Evolutionary conservation across 2,888 invertebrate species (phyloP).

Genomic region (Agrilus cyanescens): DNA sequence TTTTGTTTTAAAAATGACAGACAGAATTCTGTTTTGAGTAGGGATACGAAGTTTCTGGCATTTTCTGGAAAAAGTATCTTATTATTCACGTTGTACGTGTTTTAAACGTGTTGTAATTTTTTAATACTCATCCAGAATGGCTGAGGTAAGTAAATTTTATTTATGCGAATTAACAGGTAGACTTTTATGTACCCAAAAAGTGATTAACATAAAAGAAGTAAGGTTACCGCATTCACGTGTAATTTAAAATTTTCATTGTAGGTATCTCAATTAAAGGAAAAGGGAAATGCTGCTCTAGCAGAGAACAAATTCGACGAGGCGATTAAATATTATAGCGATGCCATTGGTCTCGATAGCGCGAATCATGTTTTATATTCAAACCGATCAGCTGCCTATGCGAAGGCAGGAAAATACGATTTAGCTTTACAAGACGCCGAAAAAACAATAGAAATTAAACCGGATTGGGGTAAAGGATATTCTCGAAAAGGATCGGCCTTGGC

Average conservation of each 20-base stretch:
- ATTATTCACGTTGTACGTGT: too few relatives aligned
- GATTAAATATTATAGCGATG: slow-evolving; percentile 66
- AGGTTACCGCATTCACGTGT: background rate
- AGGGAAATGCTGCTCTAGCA: slow-evolving; percentile 75
- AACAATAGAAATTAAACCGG: slow-evolving; percentile 66
- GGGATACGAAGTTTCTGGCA: too few relatives aligned
- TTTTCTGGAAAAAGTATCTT: too few relatives aligned
- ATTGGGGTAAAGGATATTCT: slow-evolving; percentile 83
- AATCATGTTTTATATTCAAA: slow-evolving; percentile 89
- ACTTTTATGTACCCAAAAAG: too few relatives aligned
- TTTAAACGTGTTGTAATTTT: too few relatives aligned
- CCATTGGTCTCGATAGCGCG: slow-evolving; percentile 61
- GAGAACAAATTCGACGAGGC: slow-evolving; percentile 70
- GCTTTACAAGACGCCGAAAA: slow-evolving; percentile 79
- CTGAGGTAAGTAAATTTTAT: too few relatives aligned
- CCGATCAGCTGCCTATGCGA: slow-evolving; percentile 82
- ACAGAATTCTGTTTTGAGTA: too few relatives aligned
- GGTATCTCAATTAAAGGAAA: slow-evolving; percentile 74
- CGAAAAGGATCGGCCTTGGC: slow-evolving; percentile 79
- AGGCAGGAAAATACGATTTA: slow-evolving; percentile 58
- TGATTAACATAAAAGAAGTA: too few relatives aligned
- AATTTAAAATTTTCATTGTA: slow-evolving; percentile 28
- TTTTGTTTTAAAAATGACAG: too few relatives aligned
- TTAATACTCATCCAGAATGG: too few relatives aligned
- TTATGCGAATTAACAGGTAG: too few relatives aligned